Evolutionary conservation across 2,888 invertebrate species (phyloP).

Genomic region (Julus scanicus): DNA sequence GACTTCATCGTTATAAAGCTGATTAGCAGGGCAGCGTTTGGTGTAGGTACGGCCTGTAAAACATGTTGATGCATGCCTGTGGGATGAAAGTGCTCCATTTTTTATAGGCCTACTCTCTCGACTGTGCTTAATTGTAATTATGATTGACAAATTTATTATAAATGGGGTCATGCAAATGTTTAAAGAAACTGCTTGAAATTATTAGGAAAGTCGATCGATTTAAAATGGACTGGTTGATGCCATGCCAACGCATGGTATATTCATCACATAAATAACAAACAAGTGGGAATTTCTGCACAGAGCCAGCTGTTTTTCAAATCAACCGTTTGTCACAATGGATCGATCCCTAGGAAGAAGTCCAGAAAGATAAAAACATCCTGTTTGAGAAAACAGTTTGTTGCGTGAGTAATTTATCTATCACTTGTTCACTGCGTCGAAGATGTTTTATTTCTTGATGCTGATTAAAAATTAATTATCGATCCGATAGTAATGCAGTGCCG

Average conservation of each 20-base stretch:
- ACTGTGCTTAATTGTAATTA: no score
- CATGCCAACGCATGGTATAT: background rate
- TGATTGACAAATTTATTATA: background rate
- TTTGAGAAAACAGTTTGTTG: background rate
- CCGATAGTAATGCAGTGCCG: background rate
- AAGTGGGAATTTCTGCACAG: background rate
- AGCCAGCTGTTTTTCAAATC: background rate
- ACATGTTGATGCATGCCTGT: background rate
- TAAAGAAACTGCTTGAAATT: background rate
- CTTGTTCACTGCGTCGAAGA: no score
- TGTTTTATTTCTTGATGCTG: no score
- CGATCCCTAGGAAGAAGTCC: conserved; percentile 52
- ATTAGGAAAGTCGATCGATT: background rate
- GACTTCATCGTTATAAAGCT: no score
- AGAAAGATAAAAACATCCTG: conserved; percentile 51
- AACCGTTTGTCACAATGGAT: background rate
- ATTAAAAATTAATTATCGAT: no score
- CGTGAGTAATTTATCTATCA: background rate
- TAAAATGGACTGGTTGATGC: background rate
- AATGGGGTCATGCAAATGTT: background rate
- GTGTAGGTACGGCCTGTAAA: no score
- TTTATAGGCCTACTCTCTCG: background rate
- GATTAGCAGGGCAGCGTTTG: no score
- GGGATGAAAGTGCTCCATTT: background rate
- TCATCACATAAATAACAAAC: background rate